Percentiles rank a stretch among this genome's conserved stretches.
These are phyloP conservation scores for Rhizomys pruinosus DNA, from an alignment of 2,113 vertebrate genomes.

Conservation along the genomic window DNA sequence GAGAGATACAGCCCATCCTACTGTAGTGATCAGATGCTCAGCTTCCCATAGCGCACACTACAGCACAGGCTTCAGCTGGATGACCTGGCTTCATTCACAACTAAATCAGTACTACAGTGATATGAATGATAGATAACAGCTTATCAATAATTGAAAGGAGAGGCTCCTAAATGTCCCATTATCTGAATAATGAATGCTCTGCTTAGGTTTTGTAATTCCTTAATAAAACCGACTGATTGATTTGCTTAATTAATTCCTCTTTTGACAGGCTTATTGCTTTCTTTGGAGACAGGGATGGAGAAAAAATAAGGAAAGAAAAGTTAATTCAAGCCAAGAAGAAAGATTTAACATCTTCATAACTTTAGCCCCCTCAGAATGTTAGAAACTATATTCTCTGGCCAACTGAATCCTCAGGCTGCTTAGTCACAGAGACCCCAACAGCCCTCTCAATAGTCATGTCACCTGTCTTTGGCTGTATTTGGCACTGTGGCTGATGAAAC, in stretches of 20 bases:
- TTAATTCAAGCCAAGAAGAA: conserved; percentile 78
- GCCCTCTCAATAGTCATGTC: conserved; percentile 23
- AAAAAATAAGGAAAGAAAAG: conserved; percentile 38
- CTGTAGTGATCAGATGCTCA: background rate
- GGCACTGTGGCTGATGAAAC: conserved; percentile 77
- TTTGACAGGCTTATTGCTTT: conserved; percentile 89
- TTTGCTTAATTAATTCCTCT: conserved; percentile 91
- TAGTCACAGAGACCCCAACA: conserved; percentile 52
- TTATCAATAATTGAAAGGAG: conserved; percentile 92
- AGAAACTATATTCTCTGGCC: conserved; percentile 61
- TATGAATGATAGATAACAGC: conserved; percentile 87
- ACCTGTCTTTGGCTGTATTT: conserved; percentile 60
- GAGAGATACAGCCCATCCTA: background rate
- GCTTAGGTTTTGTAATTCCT: conserved; percentile 91
- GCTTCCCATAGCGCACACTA: conserved; percentile 73
- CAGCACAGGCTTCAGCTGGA: conserved; percentile 83
- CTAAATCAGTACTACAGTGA: conserved; percentile 87
- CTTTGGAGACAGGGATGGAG: conserved; percentile 81
- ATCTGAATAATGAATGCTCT: conserved; percentile 91
- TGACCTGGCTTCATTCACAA: conserved; percentile 88
- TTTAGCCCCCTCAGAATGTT: conserved; percentile 76
- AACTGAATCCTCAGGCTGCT: background rate
- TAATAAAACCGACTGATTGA: conserved; percentile 93
- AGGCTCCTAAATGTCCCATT: conserved; percentile 90
- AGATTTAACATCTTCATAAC: conserved; percentile 86